phyloP scores from a whole-genome alignment of 2,888 invertebrate genomes.

The Atethmia centrago region DNA sequence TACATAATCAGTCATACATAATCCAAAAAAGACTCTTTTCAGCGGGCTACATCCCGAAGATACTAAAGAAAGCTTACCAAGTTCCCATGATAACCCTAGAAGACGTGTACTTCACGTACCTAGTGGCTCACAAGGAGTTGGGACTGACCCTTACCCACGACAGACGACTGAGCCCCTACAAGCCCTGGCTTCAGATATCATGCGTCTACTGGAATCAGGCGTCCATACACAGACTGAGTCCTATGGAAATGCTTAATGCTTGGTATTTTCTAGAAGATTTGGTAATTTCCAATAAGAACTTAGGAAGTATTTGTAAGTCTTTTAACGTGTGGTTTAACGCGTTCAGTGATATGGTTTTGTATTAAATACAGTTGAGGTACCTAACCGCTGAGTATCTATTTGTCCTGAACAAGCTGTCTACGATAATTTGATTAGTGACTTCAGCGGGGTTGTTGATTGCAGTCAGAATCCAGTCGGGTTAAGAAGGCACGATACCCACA shows the following conservation, averaged over 20 bases:
- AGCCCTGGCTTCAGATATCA: constrained; percentile 62
- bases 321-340: constrained; percentile 65
- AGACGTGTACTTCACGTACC: constrained; percentile 93
- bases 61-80: constrained; percentile 5
- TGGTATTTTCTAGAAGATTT: constrained; percentile 70
- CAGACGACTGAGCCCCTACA: constrained; percentile 86
- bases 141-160: constrained; percentile 90
- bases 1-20: background rate
- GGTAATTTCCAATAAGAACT: constrained; percentile 25
- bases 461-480: too few relatives aligned
- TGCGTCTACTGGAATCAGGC: constrained; percentile 79
- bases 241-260: constrained; percentile 69
- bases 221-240: constrained; percentile 73
- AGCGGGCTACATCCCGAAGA: background rate
- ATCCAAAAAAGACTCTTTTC: background rate
- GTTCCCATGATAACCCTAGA: constrained; percentile 92
- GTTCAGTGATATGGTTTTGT: constrained; percentile 9
- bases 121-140: constrained; percentile 90
- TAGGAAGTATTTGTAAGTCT: constrained; percentile 64
- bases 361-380: constrained; percentile 1
- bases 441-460: too few relatives aligned
- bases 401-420: background rate
- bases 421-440: background rate
- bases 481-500: too few relatives aligned
- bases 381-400: background rate